Evolutionary conservation across 1,140 invertebrate genomes (phyloP).

Genomic region (Heliconius melpomene): DNA sequence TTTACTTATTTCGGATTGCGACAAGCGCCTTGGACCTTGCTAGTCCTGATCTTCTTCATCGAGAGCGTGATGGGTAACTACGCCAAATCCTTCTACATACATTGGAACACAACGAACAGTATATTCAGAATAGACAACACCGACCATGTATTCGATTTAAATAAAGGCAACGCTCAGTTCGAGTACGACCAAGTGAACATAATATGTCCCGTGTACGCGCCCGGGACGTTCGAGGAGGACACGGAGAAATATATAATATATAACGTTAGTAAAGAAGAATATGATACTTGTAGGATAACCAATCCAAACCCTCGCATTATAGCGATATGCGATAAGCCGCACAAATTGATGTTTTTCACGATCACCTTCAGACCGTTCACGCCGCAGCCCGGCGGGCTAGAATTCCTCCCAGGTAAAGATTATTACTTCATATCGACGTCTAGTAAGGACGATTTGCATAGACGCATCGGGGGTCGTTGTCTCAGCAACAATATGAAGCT

Average conservation of each 20-base stretch:
- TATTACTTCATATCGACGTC: conserved; percentile 98
- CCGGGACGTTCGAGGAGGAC: conserved; percentile 93
- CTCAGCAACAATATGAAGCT: conserved; percentile 97
- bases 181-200: conserved; percentile 98
- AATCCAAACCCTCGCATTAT: conserved; percentile 96
- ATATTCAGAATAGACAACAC: conserved; percentile 99
- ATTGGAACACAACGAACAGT: conserved; percentile 92
- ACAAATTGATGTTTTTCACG: conserved; percentile 97
- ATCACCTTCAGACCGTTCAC: conserved; percentile 98
- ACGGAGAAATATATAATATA: conserved; percentile 98
- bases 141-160: conserved; percentile 97
- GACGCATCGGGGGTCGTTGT: conserved; percentile 94
- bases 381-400: conserved; percentile 95
- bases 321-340: conserved; percentile 97
- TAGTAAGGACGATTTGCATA: conserved; percentile 93
- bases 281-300: conserved; percentile 96
- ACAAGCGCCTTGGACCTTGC: conserved; percentile 73
- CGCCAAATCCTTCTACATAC: conserved; percentile 91
- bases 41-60: conserved; percentile 87
- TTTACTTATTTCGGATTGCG: conserved; percentile 68
- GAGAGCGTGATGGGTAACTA: conserved; percentile 90
- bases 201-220: conserved; percentile 95
- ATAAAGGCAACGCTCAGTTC: conserved; percentile 95
- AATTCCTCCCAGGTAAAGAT: conserved; percentile 96
- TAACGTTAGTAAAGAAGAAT: conserved; percentile 97